These are phyloP conservation scores for Plutomurus gul DNA, from an alignment of 1,140 invertebrate species.

Conservation along the genomic window DNA sequence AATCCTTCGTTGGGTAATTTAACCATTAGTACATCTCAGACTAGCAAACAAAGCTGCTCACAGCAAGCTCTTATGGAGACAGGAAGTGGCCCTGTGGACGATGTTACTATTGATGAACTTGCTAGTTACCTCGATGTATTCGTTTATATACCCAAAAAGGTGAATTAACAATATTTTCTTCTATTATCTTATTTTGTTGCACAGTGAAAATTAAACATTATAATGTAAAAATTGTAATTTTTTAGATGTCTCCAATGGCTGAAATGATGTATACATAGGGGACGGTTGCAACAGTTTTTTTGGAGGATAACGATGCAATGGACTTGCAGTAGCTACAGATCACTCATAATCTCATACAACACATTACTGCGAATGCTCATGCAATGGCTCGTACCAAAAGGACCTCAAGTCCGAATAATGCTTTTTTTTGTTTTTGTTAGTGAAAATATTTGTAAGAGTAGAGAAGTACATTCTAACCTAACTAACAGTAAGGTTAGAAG, in stretches of 20 bases:
- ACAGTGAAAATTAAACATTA: neutral
- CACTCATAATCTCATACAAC: no score
- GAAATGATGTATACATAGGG: conserved; percentile 97
- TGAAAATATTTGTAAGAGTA: no score
- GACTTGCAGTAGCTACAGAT: no score
- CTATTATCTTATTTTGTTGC: neutral
- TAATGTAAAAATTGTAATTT: no score
- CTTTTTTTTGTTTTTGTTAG: no score
- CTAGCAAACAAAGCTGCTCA: conserved; percentile 56
- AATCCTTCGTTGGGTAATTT: neutral
- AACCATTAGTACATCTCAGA: neutral
- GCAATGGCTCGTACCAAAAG: no score
- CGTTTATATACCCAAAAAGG: conserved; percentile 89
- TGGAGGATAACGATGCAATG: no score
- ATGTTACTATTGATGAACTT: conserved; percentile 83
- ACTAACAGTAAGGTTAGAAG: no score
- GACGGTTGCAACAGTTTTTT: no score
- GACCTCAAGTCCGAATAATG: no score
- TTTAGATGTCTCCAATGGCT: conserved; percentile 87
- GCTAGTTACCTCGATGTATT: conserved; percentile 91
- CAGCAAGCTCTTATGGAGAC: conserved; percentile 61
- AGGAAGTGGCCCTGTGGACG: conserved; percentile 59
- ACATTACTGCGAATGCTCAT: no score
- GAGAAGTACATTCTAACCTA: no score
- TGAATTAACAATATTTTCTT: neutral